Conservation (phyloP, 1,140 invertebrate genomes). For the Stegodyphus mimosarum region DNA sequence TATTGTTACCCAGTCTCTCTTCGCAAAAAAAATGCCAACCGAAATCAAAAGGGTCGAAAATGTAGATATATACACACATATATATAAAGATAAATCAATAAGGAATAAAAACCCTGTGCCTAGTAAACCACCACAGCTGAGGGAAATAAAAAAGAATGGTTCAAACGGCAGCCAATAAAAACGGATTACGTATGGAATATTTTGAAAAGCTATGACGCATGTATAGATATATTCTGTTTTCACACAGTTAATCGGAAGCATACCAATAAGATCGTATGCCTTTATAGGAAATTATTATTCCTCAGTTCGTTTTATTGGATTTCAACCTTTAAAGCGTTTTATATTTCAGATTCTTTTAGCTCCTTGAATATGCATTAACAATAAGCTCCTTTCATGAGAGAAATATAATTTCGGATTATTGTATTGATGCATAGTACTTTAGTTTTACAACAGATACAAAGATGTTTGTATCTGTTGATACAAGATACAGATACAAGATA, state of each 20-base stretch:
- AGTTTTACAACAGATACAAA: no score
- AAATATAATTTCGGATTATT: no score
- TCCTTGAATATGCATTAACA: no score
- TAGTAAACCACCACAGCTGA: conserved; percentile 28
- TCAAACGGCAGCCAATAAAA: conserved; percentile 56
- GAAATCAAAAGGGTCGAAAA: conserved; percentile 46
- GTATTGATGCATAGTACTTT: no score
- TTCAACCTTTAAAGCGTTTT: no score
- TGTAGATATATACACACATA: conserved; percentile 19
- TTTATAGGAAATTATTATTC: background rate
- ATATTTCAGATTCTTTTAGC: no score
- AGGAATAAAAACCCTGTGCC: conserved; percentile 44
- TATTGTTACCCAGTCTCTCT: conserved; percentile 13
- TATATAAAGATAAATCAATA: conserved; percentile 55
- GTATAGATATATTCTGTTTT: conserved; percentile 42
- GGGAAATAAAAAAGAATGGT: conserved; percentile 42
- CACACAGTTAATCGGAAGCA: conserved; percentile 43
- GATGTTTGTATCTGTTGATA: no score
- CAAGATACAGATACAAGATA: no score
- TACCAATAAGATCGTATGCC: conserved; percentile 13
- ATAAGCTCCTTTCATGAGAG: no score
- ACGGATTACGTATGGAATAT: conserved; percentile 52
- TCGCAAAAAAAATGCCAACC: background rate
- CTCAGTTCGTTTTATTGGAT: background rate
- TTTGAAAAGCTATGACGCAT: conserved; percentile 23